Evolutionary conservation across 2,888 invertebrate genomes (phyloP), one percentile per base, ranked within the genome.

Genomic region (Mesorhabditis spiculigera): DNA sequence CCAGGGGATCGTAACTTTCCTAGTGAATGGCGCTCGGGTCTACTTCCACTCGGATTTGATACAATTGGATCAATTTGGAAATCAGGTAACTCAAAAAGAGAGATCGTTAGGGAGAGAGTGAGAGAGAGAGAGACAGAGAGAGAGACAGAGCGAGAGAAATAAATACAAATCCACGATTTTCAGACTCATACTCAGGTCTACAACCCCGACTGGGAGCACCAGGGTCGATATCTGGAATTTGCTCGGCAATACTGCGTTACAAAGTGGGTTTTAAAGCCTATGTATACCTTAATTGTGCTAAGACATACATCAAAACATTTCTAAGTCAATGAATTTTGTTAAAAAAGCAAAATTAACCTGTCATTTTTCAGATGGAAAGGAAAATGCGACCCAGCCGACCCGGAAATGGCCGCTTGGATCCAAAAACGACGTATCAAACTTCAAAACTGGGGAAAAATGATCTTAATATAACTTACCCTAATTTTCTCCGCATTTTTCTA

Each of bases 1-100:
- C 87, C 90, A 91, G 78, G 98, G 98, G 61, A 91, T 98, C 42
- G 93, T 98, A 13, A 91, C 93, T 28, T 94, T 97, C 87, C 91
- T 90, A 87, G 91, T 91, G 79, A 91, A 91, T 73, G 91, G 91
- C 2, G 90, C 92, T 65, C 90, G 94, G 71, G 92, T 96, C 13
- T 94, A 92, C 66, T 45, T 77, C 28, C 72, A 76, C 16, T 77
- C 78, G 0, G 62, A 70, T 5, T 41, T 63, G 13, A 68, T 74
- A 28, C 68, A 76, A 41, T 73, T 74, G 8, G 45, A 66, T 10
- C 44, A 71, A 44, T 10, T 67, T 4, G 70, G 44, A 28, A 50
- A n/a, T 3, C 58, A 50, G 58, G 58, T 50, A 50, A 50, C 0
- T 28, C 28, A 1, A 3, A 28, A 28, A 28, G 28, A 28, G 28